phyloP scores from a whole-genome alignment of 2,797 vertebrate species.

The Pseudochromis fuscus region DNA sequence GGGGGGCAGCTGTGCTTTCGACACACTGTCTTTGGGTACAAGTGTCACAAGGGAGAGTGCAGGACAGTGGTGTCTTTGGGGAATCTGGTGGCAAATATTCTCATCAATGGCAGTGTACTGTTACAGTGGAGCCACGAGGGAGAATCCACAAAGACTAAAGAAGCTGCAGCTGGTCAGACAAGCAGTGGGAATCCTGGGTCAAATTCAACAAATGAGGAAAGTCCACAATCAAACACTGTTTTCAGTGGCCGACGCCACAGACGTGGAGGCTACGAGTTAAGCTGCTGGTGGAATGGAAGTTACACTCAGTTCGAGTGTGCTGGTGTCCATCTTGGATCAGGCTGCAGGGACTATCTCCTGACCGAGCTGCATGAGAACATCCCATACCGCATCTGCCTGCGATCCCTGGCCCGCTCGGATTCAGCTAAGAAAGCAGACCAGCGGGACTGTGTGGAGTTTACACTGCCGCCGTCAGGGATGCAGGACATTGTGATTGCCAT shows the following conservation, averaged over 20 bases:
- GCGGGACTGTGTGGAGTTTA: slow-evolving; percentile 93
- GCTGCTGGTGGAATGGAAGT: slow-evolving; percentile 97
- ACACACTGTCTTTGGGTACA: slow-evolving; percentile 84
- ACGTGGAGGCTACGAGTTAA: slow-evolving; percentile 87
- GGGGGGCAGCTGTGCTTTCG: slow-evolving; percentile 89
- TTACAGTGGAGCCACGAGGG: slow-evolving; percentile 88
- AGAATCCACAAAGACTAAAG: slow-evolving; percentile 22
- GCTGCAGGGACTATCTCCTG: slow-evolving; percentile 93
- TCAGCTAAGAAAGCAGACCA: slow-evolving; percentile 65
- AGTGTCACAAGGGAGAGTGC: slow-evolving; percentile 86
- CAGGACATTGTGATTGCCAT: slow-evolving; percentile 97
- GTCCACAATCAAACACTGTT: slow-evolving; percentile 39
- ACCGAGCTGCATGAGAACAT: slow-evolving; percentile 92
- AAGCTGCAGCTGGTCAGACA: slow-evolving; percentile 21
- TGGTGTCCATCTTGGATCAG: slow-evolving; percentile 89
- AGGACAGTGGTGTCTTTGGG: slow-evolving; percentile 83
- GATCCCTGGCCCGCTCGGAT: slow-evolving; percentile 70
- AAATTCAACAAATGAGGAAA: slow-evolving; percentile 33
- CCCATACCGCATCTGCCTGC: slow-evolving; percentile 94
- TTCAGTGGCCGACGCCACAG: slow-evolving; percentile 76
- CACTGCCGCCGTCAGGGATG: slow-evolving; percentile 90
- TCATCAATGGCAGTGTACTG: slow-evolving; percentile 93
- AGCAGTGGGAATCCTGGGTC: slow-evolving; percentile 25
- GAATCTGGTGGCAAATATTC: slow-evolving; percentile 89
- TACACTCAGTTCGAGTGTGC: slow-evolving; percentile 95